These are phyloP conservation scores for Tichodroma muraria DNA, from an alignment of 2,113 vertebrate genomes.

Conservation along the genomic window DNA sequence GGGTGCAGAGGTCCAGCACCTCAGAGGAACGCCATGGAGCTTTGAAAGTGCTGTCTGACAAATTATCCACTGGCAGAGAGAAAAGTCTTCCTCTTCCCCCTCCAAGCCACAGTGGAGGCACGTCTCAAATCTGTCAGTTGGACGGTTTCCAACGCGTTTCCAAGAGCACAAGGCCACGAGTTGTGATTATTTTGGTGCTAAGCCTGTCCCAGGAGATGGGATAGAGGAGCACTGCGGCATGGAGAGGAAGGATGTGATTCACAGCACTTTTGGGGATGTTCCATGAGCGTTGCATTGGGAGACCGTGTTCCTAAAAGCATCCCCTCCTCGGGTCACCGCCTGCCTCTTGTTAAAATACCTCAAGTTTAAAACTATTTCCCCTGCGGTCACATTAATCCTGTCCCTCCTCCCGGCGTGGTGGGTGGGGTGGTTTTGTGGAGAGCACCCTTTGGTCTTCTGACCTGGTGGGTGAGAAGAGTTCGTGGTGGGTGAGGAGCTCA, in stretches of 20 bases:
- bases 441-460: background rate
- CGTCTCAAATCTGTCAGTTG: background rate
- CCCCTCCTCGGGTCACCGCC: background rate
- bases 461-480: background rate
- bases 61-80: background rate
- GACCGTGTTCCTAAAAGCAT: rapidly evolving
- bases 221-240: background rate
- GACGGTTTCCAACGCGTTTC: background rate
- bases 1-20: background rate
- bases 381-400: rapidly evolving
- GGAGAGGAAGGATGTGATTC: background rate
- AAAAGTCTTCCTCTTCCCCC: background rate
- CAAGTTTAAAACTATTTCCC: background rate
- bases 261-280: background rate
- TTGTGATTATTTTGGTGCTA: background rate
- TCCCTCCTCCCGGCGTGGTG: background rate
- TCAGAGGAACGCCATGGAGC: rapidly evolving
- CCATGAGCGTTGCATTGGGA: rapidly evolving
- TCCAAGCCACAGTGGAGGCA: background rate
- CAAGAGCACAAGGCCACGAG: background rate
- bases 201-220: background rate
- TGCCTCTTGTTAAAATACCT: background rate
- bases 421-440: background rate
- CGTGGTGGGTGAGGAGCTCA: background rate
- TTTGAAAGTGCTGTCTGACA: background rate